These are phyloP conservation scores for Zaprionus ornatus DNA, from an alignment of 1,140 invertebrate species.

Conservation along the genomic window DNA sequence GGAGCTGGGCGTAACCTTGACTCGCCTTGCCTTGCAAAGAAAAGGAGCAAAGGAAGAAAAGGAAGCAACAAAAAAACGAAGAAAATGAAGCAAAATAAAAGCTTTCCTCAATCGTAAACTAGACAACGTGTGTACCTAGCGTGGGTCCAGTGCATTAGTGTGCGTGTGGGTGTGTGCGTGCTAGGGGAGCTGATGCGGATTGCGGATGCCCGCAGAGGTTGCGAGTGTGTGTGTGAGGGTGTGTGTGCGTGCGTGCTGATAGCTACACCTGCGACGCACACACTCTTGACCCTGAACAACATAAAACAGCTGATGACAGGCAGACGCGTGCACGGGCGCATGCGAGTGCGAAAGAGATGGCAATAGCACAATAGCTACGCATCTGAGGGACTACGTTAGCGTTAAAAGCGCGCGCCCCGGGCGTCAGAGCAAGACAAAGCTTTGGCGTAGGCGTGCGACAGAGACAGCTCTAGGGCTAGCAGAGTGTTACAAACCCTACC, in stretches of 20 bases:
- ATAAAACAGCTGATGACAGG: constrained; percentile 79
- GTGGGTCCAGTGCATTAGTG: not conserved
- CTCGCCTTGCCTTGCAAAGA: constrained; percentile 36
- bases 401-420: not conserved
- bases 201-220: not conserved
- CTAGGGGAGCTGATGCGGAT: not conserved
- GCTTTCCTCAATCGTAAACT: constrained; percentile 73
- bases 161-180: not conserved
- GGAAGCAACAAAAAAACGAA: constrained; percentile 5
- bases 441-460: not conserved
- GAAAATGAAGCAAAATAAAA: constrained; percentile 43
- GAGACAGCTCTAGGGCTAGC: not conserved
- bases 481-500: not conserved
- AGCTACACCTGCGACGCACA: constrained; percentile 67
- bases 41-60: not conserved
- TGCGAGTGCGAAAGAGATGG: constrained; percentile 33
- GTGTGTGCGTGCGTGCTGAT: constrained; percentile 8
- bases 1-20: constrained; percentile 50
- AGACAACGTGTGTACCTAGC: constrained; percentile 44
- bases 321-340: constrained; percentile 4
- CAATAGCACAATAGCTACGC: not conserved
- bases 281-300: constrained; percentile 78
- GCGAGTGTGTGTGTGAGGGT: constrained; percentile 1
- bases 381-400: not conserved
- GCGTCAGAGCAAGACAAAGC: constrained; percentile 10